Conservation (phyloP, 2,797 vertebrate species). For the Enteromius anoplus region DNA sequence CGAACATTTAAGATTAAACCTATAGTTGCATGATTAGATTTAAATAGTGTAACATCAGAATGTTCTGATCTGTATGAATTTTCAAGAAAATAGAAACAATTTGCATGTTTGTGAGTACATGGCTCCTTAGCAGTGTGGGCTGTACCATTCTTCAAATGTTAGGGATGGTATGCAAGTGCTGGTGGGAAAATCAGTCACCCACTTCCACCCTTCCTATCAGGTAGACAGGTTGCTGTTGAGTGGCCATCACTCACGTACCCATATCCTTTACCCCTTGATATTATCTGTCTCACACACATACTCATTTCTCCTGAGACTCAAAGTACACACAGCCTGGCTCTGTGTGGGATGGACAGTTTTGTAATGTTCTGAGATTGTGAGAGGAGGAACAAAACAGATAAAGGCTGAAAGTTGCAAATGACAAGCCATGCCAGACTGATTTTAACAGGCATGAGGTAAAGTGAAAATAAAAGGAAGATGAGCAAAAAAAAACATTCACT, state of each 20-base stretch:
- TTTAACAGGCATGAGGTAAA: neutral
- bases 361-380: neutral
- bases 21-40: neutral
- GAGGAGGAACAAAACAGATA: constrained; percentile 1
- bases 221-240: constrained; percentile 57
- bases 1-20: constrained; percentile 10
- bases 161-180: constrained; percentile 48
- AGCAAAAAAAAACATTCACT: neutral
- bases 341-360: constrained; percentile 21
- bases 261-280: constrained; percentile 59
- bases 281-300: constrained; percentile 41
- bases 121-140: constrained; percentile 4
- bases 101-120: neutral
- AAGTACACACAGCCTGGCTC: constrained; percentile 4
- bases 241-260: constrained; percentile 71
- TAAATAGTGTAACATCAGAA: neutral
- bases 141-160: constrained; percentile 43
- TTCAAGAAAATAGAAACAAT: neutral
- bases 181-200: constrained; percentile 72
- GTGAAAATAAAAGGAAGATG: neutral
- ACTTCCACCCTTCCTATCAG: constrained; percentile 56
- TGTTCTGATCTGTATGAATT: constrained; percentile 1
- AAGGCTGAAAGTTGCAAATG: neutral
- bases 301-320: constrained; percentile 3
- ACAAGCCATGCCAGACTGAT: neutral